Percentiles rank a stretch among this genome's conserved stretches.
phyloP scores from a whole-genome alignment of 2,888 invertebrate species.

The Carpatolechia fugitivella region DNA sequence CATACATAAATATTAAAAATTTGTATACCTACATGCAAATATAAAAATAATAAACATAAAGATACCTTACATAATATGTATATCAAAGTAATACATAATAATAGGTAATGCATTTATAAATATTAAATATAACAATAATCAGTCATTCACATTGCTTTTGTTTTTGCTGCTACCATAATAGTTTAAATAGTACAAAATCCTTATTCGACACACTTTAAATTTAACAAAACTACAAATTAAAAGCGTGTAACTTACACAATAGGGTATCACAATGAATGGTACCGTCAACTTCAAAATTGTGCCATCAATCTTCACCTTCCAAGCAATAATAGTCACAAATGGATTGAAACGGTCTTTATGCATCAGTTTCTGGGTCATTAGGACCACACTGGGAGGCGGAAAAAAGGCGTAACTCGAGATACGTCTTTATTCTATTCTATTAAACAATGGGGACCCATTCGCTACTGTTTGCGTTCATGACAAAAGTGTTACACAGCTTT shows the following conservation, averaged over 20 bases:
- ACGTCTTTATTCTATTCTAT: conserved; percentile 29
- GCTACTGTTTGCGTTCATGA: conserved; percentile 51
- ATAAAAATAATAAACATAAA: no score
- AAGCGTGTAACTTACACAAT: conserved; percentile 14
- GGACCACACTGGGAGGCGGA: conserved; percentile 12
- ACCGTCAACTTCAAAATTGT: conserved; percentile 11
- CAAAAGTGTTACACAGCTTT: conserved; percentile 22
- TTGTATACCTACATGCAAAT: no score
- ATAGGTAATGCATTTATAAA: no score
- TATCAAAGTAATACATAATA: no score
- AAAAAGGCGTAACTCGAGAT: conserved; percentile 22
- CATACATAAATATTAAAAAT: no score
- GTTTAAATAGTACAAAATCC: background rate
- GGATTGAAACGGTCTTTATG: conserved; percentile 30
- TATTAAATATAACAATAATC: no score
- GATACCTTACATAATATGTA: no score
- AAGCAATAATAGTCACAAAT: conserved; percentile 31
- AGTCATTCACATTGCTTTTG: no score
- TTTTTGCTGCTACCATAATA: no score
- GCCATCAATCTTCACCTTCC: conserved; percentile 29
- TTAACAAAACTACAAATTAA: conserved; percentile 6
- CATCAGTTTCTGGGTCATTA: conserved; percentile 46
- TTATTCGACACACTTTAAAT: background rate
- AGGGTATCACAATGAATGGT: conserved; percentile 5
- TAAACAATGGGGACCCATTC: conserved; percentile 35